Evolutionary conservation across 2,113 vertebrate genomes (phyloP).

Genomic region (Geococcyx californianus): DNA sequence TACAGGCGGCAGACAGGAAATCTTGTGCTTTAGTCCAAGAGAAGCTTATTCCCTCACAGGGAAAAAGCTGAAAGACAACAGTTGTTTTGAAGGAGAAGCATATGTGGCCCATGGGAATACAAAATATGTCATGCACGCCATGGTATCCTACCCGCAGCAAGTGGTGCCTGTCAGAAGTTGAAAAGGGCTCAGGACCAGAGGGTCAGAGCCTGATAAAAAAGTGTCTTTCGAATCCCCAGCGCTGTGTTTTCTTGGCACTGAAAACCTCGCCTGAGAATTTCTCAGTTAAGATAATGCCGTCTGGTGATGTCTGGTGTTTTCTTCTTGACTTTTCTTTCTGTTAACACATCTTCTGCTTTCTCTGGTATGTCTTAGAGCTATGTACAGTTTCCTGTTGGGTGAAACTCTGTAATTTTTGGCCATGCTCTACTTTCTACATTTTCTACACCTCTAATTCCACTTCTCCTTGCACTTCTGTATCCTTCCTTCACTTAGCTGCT

Average conservation of each 20-base stretch:
- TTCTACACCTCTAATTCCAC: background rate
- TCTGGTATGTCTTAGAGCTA: constrained; percentile 21
- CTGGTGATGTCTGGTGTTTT: constrained; percentile 40
- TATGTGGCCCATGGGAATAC: background rate
- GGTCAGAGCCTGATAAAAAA: background rate
- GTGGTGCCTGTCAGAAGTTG: background rate
- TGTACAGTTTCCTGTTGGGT: constrained; percentile 22
- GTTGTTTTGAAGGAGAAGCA: background rate
- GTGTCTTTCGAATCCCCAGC: background rate
- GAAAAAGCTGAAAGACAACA: background rate
- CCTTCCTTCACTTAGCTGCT: background rate
- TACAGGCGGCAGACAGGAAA: background rate
- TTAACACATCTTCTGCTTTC: constrained; percentile 32
- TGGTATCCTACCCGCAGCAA: background rate
- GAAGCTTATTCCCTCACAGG: background rate
- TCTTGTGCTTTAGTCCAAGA: background rate
- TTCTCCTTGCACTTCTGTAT: background rate
- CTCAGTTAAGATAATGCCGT: constrained; percentile 7
- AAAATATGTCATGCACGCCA: background rate
- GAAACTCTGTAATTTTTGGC: constrained; percentile 45
- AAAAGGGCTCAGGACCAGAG: background rate
- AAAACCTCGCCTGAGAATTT: background rate
- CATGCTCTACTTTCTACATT: background rate
- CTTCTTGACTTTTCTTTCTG: background rate
- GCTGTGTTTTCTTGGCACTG: background rate